Evolutionary conservation across 1,140 invertebrate genomes (phyloP).

Genomic region (Kradibia gibbosae): DNA sequence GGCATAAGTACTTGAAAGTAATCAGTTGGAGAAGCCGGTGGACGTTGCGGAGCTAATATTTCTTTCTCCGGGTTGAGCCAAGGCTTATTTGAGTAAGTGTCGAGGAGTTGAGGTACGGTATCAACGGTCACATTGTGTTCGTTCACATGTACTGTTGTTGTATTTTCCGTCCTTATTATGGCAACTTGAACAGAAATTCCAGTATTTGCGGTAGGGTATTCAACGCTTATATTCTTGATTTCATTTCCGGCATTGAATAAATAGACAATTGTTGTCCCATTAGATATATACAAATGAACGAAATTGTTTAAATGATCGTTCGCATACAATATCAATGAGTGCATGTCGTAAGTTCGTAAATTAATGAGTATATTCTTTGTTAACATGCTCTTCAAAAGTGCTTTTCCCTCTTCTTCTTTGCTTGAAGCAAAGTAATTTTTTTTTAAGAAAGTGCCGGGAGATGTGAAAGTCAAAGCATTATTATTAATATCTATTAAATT

Average conservation of each 20-base stretch:
- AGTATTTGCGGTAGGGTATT: slow-evolving; percentile 80
- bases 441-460: slow-evolving; percentile 83
- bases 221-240: slow-evolving; percentile 85
- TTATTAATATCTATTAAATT: slow-evolving; percentile 88
- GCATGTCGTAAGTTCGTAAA: slow-evolving; percentile 87
- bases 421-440: slow-evolving; percentile 81
- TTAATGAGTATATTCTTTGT: slow-evolving; percentile 87
- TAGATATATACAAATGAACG: slow-evolving; percentile 88
- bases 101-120: slow-evolving; percentile 80
- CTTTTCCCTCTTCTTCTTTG: slow-evolving; percentile 76
- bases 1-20: slow-evolving; percentile 80
- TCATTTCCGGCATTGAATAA: slow-evolving; percentile 87
- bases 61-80: slow-evolving; percentile 90
- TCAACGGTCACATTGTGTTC: slow-evolving; percentile 82
- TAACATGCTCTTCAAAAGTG: slow-evolving; percentile 81
- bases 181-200: slow-evolving; percentile 90
- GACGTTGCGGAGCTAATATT: slow-evolving; percentile 86
- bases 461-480: slow-evolving; percentile 91
- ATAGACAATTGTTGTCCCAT: slow-evolving; percentile 83
- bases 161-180: slow-evolving; percentile 80
- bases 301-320: slow-evolving; percentile 96
- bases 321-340: slow-evolving; percentile 89
- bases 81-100: slow-evolving; percentile 85
- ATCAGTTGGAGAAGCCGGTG: slow-evolving; percentile 85
- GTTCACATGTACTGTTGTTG: slow-evolving; percentile 88